Evolutionary conservation across 2,113 vertebrate genomes (phyloP), one percentile per base, ranked within the genome.

Genomic region (Cheilinus undulatus): DNA sequence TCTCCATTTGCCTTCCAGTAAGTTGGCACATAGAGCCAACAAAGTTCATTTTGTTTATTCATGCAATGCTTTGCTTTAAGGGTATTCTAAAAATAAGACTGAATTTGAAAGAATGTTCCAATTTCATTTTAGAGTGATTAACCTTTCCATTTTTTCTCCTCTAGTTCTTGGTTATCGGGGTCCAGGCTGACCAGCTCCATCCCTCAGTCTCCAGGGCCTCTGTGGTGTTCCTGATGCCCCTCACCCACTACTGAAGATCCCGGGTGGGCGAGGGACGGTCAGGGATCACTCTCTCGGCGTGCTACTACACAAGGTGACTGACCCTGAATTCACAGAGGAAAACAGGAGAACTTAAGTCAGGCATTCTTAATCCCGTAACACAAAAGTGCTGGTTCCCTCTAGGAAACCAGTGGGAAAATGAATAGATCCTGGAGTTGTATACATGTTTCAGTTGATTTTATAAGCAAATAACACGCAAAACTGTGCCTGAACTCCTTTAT

Each of bases 211-310:
- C 97, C 97, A 13, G 97, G 97, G 97, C 97, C 97, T 99, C 97
- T 96, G 97, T 99, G 97, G 97, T 99, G 97, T 93, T 99, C 97
- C 97, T 99, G 97, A 99, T 99, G 97, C 95, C 96, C 97, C 97
- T 98, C 97, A 97, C 97, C 97, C 97, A 99, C 97, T 96, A 92
- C 94, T 94, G 87, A 99, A 99, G 97, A 98, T 99, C 97, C 97
- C 97, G 96, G 94, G 97, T 98, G 97, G 97, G 97, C 96, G 97
- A 97, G 97, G 97, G 96, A 95, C 93, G 84, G 84, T 96, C 94
- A 98, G 97, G 97, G 97, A 99, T 99, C 97, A 95, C 95, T 95
- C 96, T 95, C 94, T 96, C 88, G 93, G 95, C 78, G 94, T 95
- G 94, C 93, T 96, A 83, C 94, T 97, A 83, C 95, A 97, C 86